Conservation (phyloP, 2,888 invertebrate genomes). For the Odontomyia ornata region DNA sequence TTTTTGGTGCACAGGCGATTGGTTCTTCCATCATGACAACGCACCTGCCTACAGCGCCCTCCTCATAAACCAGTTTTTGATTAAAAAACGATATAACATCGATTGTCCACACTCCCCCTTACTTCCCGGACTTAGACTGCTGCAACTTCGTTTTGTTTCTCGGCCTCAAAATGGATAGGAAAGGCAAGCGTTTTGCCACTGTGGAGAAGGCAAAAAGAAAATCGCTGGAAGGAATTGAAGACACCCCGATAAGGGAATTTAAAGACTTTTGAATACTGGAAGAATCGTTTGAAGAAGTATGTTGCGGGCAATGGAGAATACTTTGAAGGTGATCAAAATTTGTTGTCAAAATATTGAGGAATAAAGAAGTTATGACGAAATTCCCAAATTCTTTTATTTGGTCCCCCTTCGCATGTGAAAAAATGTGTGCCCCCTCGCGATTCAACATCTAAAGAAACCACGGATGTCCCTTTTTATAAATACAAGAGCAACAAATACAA, state of each 20-base stretch:
- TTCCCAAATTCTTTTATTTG: not conserved
- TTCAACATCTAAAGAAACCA: too few relatives aligned
- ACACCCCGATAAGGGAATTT: not conserved
- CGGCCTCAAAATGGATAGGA: not conserved
- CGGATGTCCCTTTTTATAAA: too few relatives aligned
- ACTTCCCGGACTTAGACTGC: not conserved
- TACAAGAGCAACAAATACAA: too few relatives aligned
- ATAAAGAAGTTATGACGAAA: not conserved
- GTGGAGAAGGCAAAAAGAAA: slow-evolving; percentile 1
- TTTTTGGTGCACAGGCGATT: slow-evolving; percentile 4
- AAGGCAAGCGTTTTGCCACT: not conserved
- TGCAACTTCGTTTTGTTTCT: not conserved
- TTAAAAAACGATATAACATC: not conserved
- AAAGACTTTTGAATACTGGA: not conserved
- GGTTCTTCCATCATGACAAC: slow-evolving; percentile 7
- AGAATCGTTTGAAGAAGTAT: not conserved
- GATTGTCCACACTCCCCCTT: not conserved
- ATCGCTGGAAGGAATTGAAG: not conserved
- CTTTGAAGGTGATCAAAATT: not conserved
- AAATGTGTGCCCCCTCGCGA: too few relatives aligned
- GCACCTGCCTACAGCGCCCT: not conserved
- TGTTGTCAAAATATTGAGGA: not conserved
- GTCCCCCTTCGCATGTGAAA: not conserved
- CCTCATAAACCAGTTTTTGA: not conserved
- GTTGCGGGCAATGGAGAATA: not conserved